Evolutionary conservation across 2,888 invertebrate genomes (phyloP).

Genomic region (Dioctria linearis): DNA sequence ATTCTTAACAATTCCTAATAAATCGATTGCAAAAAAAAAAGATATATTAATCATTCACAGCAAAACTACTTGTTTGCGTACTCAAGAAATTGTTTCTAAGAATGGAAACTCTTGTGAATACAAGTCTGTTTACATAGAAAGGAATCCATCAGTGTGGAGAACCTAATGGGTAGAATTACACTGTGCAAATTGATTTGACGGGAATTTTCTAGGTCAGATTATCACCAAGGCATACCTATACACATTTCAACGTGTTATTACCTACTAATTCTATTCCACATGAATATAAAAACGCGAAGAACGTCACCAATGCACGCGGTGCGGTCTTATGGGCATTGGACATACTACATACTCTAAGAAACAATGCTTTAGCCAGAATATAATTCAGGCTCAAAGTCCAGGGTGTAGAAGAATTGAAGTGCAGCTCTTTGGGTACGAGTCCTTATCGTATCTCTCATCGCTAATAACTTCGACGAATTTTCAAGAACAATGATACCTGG

Average conservation of each 20-base stretch:
- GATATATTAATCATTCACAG: too few species aligned
- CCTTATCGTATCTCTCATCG: conserved; percentile 54
- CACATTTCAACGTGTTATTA: conserved; percentile 5
- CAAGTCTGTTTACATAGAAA: too few species aligned
- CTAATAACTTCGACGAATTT: conserved; percentile 59
- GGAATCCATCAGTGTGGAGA: too few species aligned
- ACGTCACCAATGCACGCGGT: conserved; percentile 13
- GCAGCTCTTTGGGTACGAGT: conserved; percentile 5
- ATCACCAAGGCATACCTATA: not conserved
- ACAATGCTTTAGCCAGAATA: conserved; percentile 35
- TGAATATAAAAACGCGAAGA: conserved; percentile 22
- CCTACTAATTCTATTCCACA: conserved; percentile 34
- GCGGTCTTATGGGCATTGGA: too few species aligned
- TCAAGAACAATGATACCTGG: conserved; percentile 57
- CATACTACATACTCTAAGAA: not conserved
- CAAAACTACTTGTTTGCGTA: too few species aligned
- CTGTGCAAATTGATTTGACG: conserved; percentile 21
- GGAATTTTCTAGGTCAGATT: conserved; percentile 34
- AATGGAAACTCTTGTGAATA: too few species aligned
- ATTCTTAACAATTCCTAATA: too few species aligned
- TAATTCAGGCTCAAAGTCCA: not conserved
- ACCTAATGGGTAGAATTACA: too few species aligned
- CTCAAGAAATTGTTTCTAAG: too few species aligned
- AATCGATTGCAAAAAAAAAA: too few species aligned
- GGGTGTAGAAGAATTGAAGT: conserved; percentile 18